A percentile compares a stretch with the other conserved stretches of the same genome.
phyloP scores from a whole-genome alignment of 2,113 vertebrate genomes.

The Epinephelus fuscoguttatus region DNA sequence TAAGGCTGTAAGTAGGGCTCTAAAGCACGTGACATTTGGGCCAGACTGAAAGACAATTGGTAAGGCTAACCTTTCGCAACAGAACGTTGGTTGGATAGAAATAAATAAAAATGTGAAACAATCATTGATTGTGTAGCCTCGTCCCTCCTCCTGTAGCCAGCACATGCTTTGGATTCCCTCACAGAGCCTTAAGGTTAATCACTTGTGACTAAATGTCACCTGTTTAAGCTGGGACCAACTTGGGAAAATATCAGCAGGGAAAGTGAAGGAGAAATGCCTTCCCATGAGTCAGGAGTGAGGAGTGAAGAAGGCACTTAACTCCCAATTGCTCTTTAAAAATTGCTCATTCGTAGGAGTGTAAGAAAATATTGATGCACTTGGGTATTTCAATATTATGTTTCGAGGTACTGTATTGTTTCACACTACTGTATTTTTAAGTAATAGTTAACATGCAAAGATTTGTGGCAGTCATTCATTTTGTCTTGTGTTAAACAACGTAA shows the following conservation, averaged over 20 bases:
- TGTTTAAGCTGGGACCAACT: slow-evolving; percentile 16
- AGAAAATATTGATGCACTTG: no score
- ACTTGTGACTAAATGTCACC: slow-evolving; percentile 50
- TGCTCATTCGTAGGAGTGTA: not conserved
- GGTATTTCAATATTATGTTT: no score
- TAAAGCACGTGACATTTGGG: slow-evolving; percentile 65
- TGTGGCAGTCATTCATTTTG: no score
- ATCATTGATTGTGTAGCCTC: slow-evolving; percentile 5
- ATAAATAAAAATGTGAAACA: slow-evolving; percentile 23
- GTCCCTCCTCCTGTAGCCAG: not conserved
- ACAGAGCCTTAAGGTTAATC: slow-evolving; percentile 40
- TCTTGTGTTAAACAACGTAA: no score
- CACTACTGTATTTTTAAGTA: no score
- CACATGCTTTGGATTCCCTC: slow-evolving; percentile 18
- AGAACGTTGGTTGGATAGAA: slow-evolving; percentile 30
- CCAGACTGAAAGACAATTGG: slow-evolving; percentile 51
- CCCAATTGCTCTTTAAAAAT: slow-evolving; percentile 1
- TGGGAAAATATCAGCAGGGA: slow-evolving; percentile 25
- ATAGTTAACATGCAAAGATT: no score
- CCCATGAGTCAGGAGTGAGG: not conserved
- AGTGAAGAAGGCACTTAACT: not conserved
- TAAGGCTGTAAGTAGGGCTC: not conserved
- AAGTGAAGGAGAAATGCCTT: not conserved
- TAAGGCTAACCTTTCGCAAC: slow-evolving; percentile 49
- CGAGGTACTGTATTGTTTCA: no score